Evolutionary conservation across 2,113 vertebrate species (phyloP).

Genomic region (Irena cyanogastra): DNA sequence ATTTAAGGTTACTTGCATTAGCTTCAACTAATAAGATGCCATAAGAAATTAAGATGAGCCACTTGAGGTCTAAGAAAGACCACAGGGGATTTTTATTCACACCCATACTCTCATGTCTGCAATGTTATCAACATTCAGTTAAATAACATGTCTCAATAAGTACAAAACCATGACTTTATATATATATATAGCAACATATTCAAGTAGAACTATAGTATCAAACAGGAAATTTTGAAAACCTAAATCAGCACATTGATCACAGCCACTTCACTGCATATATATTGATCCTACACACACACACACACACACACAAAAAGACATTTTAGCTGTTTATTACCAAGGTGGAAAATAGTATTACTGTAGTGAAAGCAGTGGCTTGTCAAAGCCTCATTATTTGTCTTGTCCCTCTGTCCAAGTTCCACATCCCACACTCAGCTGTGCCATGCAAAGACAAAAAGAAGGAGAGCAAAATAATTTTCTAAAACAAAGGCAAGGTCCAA

Average conservation of each 20-base stretch:
- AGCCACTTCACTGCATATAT: constrained; percentile 41
- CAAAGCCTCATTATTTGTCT: not conserved
- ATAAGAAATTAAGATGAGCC: constrained; percentile 57
- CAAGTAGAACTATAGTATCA: not conserved
- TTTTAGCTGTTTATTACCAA: constrained; percentile 7
- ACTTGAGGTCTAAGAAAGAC: constrained; percentile 42
- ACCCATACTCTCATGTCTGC: not conserved
- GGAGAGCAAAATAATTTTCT: not conserved
- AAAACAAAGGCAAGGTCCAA: constrained; percentile 47
- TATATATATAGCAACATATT: not conserved
- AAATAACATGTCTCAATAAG: not conserved
- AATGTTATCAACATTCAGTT: not conserved
- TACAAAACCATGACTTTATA: not conserved
- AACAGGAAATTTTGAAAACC: constrained; percentile 34
- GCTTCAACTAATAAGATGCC: constrained; percentile 52
- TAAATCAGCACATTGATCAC: constrained; percentile 41
- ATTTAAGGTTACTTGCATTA: constrained; percentile 46
- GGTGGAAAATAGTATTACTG: not conserved
- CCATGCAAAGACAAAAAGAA: not conserved
- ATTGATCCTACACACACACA: constrained; percentile 8
- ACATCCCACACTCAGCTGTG: not conserved
- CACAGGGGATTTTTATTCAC: constrained; percentile 50
- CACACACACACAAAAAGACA: not conserved
- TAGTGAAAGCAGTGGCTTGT: not conserved
- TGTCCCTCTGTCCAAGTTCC: not conserved